Conservation (phyloP, 1,140 invertebrate genomes). For the Copidosoma floridanum region DNA sequence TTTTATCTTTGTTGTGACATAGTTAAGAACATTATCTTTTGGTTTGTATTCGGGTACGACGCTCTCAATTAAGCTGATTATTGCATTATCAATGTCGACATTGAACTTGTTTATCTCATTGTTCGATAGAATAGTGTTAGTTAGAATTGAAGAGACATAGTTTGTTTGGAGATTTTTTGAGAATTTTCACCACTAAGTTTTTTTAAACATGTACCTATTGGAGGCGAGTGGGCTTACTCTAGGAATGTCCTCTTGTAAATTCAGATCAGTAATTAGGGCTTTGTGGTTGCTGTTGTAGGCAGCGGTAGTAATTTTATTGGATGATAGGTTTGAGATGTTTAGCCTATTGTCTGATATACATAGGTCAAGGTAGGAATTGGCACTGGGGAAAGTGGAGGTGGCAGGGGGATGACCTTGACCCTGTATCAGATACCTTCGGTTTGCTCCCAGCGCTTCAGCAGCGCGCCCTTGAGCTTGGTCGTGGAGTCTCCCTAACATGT, state of each 20-base stretch:
- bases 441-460: constrained; percentile 21
- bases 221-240: not conserved
- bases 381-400: constrained; percentile 21
- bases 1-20: constrained; percentile 1
- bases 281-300: not conserved
- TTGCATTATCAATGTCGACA: not conserved
- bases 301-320: not conserved
- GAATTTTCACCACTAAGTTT: constrained; percentile 5
- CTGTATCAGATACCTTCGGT: constrained; percentile 16
- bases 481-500: constrained; percentile 20
- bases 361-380: constrained; percentile 25
- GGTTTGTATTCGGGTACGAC: not conserved
- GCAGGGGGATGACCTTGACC: constrained; percentile 20
- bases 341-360: constrained; percentile 15
- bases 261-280: not conserved
- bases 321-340: not conserved
- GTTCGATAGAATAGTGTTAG: not conserved
- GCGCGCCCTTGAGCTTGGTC: constrained; percentile 16
- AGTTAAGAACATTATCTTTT: not conserved
- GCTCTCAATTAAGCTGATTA: not conserved
- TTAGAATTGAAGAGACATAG: not conserved
- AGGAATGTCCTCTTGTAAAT: not conserved
- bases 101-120: not conserved
- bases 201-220: not conserved
- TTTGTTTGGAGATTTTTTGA: not conserved